Conservation (phyloP, 1,140 invertebrate genomes). For the Fragariocoptes setiger region DNA sequence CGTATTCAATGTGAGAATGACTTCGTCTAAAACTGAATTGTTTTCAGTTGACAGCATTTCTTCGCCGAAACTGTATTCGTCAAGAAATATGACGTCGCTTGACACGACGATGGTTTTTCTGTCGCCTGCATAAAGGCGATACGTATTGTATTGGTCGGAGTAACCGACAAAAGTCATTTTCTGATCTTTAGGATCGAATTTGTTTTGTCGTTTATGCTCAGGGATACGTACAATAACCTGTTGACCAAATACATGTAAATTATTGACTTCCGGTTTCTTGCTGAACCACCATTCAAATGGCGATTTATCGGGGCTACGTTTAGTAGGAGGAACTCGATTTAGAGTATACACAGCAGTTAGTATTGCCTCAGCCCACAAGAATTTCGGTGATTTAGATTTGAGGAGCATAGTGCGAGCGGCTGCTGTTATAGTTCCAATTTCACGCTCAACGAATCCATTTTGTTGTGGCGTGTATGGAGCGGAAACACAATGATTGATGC, state of each 20-base stretch:
- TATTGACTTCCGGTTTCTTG: not conserved
- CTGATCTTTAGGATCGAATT: not conserved
- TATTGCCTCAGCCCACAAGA: not conserved
- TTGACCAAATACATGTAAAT: slow-evolving; percentile 1
- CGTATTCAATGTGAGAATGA: no score
- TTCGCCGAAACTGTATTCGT: no score
- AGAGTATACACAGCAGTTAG: not conserved
- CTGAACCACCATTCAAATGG: slow-evolving; percentile 3
- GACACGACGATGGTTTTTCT: not conserved
- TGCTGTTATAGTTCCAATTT: slow-evolving; percentile 3
- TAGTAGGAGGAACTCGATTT: not conserved
- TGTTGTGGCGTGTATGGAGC: slow-evolving; percentile 7
- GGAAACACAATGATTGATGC: slow-evolving; percentile 6
- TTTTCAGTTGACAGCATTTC: no score
- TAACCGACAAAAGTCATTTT: not conserved
- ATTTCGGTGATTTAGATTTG: not conserved
- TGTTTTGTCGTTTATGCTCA: not conserved
- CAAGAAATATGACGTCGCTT: not conserved
- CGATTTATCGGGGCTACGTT: not conserved
- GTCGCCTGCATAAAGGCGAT: not conserved
- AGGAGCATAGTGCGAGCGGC: not conserved
- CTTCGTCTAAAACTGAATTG: no score
- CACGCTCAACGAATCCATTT: slow-evolving; percentile 5
- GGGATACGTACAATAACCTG: not conserved
- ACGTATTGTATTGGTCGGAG: not conserved